These are phyloP conservation scores for Poeciliopsis occidentalis DNA, from an alignment of 2,113 vertebrate species.

Conservation along the genomic window DNA sequence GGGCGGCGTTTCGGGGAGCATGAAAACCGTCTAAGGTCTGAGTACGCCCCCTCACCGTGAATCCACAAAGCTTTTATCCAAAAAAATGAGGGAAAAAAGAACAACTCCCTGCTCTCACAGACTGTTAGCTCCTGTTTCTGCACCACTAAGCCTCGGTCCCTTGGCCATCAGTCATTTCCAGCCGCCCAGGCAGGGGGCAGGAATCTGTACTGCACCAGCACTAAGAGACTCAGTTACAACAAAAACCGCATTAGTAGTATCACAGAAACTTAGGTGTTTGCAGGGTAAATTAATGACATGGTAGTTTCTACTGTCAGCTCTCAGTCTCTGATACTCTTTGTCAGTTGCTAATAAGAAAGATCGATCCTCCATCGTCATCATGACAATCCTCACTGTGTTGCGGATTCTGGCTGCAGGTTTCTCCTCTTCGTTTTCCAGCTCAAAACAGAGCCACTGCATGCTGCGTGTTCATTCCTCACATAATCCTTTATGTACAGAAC, in stretches of 20 bases:
- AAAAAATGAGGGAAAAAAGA: background rate
- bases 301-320: slow-evolving; percentile 14
- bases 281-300: background rate
- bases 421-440: too few species aligned
- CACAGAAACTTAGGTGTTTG: background rate
- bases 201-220: slow-evolving; percentile 23
- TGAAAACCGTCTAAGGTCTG: slow-evolving; percentile 41
- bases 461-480: too few species aligned
- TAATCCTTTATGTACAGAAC: too few species aligned
- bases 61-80: slow-evolving; percentile 31
- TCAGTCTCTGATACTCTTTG: too few species aligned
- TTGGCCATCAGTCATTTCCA: slow-evolving; percentile 61
- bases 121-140: slow-evolving; percentile 65
- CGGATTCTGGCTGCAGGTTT: too few species aligned
- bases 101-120: slow-evolving; percentile 49
- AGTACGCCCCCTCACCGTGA: slow-evolving; percentile 18
- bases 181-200: slow-evolving; percentile 35
- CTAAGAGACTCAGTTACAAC: slow-evolving; percentile 61
- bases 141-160: slow-evolving; percentile 45
- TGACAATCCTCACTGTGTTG: too few species aligned
- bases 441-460: too few species aligned
- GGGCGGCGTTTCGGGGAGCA: slow-evolving; percentile 47
- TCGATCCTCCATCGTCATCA: too few species aligned
- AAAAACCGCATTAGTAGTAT: slow-evolving; percentile 7
- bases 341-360: too few species aligned